These are phyloP conservation scores for Anomalospiza imberbis DNA, from an alignment of 2,797 vertebrate species.

Conservation along the genomic window DNA sequence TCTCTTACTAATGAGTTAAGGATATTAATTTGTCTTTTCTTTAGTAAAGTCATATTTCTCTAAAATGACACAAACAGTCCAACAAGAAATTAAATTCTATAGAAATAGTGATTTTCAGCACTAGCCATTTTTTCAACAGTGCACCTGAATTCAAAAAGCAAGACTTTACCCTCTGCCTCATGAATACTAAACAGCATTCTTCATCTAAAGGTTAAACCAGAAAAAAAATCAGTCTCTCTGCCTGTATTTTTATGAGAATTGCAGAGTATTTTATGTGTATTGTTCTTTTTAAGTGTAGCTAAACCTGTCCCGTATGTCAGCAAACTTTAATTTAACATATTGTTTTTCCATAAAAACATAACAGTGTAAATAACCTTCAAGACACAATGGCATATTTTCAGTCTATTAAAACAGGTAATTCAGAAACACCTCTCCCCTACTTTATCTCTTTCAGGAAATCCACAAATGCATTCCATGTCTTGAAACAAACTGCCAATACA, in stretches of 20 bases:
- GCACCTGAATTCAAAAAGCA: background rate
- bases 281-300: background rate
- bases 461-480: background rate
- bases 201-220: background rate
- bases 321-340: background rate
- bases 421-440: background rate
- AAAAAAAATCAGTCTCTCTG: background rate
- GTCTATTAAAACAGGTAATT: background rate
- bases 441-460: background rate
- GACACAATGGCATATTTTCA: background rate
- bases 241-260: background rate
- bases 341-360: background rate
- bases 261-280: background rate
- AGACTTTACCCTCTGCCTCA: background rate
- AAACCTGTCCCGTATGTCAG: background rate
- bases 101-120: background rate
- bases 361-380: background rate
- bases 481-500: background rate
- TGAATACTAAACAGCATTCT: constrained; percentile 22
- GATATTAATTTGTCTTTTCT: background rate
- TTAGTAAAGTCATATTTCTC: constrained; percentile 11
- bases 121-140: background rate
- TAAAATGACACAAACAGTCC: background rate
- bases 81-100: constrained; percentile 18
- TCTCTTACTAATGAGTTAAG: background rate